A percentile compares a stretch with the other conserved stretches of the same genome.
phyloP scores from a whole-genome alignment of 2,888 invertebrate genomes.

The Electrophaes corylata region DNA sequence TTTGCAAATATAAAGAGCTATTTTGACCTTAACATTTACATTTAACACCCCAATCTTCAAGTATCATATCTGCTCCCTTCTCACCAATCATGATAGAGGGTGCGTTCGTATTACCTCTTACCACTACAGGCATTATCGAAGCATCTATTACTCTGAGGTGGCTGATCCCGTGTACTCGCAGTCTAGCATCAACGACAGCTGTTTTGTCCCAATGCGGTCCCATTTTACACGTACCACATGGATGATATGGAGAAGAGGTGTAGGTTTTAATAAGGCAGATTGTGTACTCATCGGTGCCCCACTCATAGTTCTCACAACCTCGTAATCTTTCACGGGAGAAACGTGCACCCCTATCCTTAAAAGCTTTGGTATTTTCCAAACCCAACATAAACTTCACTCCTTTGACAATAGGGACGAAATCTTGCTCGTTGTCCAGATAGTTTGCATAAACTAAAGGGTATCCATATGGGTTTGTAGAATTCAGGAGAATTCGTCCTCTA shows the following conservation, averaged over 20 bases:
- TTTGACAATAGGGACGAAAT: slow-evolving; percentile 83
- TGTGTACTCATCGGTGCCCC: slow-evolving; percentile 86
- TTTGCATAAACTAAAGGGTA: slow-evolving; percentile 88
- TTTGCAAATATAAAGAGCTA: too few species aligned
- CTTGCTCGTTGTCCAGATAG: slow-evolving; percentile 84
- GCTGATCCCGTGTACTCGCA: slow-evolving; percentile 86
- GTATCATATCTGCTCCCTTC: slow-evolving; percentile 54
- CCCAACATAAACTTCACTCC: slow-evolving; percentile 84
- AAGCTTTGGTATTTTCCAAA: slow-evolving; percentile 82
- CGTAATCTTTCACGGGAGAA: slow-evolving; percentile 81
- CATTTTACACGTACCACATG: slow-evolving; percentile 71
- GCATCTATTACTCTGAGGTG: slow-evolving; percentile 89
- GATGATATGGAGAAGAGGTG: slow-evolving; percentile 77
- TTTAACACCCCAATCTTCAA: slow-evolving; percentile 53
- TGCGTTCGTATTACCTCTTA: slow-evolving; percentile 92
- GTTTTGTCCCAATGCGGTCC: slow-evolving; percentile 81
- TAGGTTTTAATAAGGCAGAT: slow-evolving; percentile 85
- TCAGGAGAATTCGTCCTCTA: slow-evolving; percentile 84
- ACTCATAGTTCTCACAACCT: slow-evolving; percentile 82
- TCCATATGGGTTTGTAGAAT: slow-evolving; percentile 87
- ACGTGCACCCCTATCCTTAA: slow-evolving; percentile 81
- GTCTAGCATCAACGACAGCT: slow-evolving; percentile 87
- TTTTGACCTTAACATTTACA: slow-evolving; percentile 34
- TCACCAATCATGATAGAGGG: slow-evolving; percentile 93
- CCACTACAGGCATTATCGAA: slow-evolving; percentile 91